Evolutionary conservation across 2,888 invertebrate genomes (phyloP), one percentile per base, ranked within the genome.

Genomic region (Tetragonula carbonaria): DNA sequence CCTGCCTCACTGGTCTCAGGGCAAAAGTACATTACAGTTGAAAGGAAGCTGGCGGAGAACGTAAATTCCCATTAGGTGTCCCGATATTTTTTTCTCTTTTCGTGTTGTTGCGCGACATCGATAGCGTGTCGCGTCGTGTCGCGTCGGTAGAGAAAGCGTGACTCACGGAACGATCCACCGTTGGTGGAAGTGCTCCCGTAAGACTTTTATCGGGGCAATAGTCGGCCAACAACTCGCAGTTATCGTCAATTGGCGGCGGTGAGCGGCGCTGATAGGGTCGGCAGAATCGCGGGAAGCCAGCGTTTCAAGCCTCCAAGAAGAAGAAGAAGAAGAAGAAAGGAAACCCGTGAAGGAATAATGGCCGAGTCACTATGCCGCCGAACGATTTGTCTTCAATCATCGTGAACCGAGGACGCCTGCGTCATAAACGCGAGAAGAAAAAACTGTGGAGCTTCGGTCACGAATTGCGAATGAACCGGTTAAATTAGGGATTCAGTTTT

Each of bases 161-260:
- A 82, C 57, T 70, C 68, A 70, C n/a, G 38, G 57, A 57, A 70
- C 80, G 68, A 74, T 62, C 21, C 50, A 6, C 53, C 50, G 63
- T 79, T 57, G 80, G 73, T 79, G 82, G 65, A 84, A 81, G 70
- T 66, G 82, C 82, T 74, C 73, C 82, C 82, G 84, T 84, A 74
- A 72, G 84, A 71, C 82, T 74, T 82, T 78, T 82, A 78, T 82
- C 84, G 78, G 62, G 78, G 66, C 78, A 78, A 84, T 82, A 78
- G 78, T 82, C 78, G 62, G 71, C 72, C 82, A 75, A 82, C 88
- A 82, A 87, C 85, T 74, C 85, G 85, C 80, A 85, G 87, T 87
- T 87, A 87, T 78, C 85, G 82, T 87, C 86, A 80, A 85, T 85
- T 87, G 85, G 8, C 66, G 70, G 65, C 72, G 65, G 85, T 81